Percentiles rank a stretch among this genome's conserved stretches.
Conservation (phyloP, 2,113 vertebrate genomes). For the Pantherophis guttatus region DNA sequence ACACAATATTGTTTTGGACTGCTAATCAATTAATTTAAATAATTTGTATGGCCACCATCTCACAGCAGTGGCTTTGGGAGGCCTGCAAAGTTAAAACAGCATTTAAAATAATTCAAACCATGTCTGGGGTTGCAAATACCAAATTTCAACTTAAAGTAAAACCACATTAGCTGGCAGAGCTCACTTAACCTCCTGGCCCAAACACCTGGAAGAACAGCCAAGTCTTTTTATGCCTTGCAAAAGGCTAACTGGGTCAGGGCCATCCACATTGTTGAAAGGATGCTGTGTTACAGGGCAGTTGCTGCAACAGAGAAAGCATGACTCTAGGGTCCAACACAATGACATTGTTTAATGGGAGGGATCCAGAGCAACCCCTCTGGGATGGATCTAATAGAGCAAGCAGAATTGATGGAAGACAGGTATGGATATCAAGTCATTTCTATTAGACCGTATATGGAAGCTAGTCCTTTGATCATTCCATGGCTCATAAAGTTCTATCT, state of each 20-base stretch:
- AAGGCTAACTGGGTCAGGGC: neutral
- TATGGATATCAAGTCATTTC: neutral
- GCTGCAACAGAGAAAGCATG: neutral
- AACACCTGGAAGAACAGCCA: neutral
- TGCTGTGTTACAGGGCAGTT: neutral
- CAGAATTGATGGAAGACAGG: neutral
- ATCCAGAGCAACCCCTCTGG: neutral
- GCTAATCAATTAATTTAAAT: neutral
- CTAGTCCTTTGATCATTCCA: neutral
- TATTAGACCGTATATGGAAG: neutral
- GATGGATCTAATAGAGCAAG: neutral
- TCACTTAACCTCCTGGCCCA: neutral
- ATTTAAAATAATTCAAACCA: neutral
- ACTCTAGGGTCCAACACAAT: neutral
- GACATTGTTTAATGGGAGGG: neutral
- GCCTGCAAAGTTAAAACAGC: neutral
- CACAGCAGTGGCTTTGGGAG: neutral
- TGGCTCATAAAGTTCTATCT: neutral
- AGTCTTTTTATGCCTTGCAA: neutral
- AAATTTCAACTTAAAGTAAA: neutral
- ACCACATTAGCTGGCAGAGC: neutral
- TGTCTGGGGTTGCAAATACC: neutral
- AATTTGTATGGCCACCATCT: neutral
- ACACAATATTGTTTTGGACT: neutral
- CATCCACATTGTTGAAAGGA: neutral